Percentiles rank a stretch among this genome's conserved stretches.
Evolutionary conservation across 2,888 invertebrate species (phyloP).

Genomic region (Poecilobothrus nobilitatus): DNA sequence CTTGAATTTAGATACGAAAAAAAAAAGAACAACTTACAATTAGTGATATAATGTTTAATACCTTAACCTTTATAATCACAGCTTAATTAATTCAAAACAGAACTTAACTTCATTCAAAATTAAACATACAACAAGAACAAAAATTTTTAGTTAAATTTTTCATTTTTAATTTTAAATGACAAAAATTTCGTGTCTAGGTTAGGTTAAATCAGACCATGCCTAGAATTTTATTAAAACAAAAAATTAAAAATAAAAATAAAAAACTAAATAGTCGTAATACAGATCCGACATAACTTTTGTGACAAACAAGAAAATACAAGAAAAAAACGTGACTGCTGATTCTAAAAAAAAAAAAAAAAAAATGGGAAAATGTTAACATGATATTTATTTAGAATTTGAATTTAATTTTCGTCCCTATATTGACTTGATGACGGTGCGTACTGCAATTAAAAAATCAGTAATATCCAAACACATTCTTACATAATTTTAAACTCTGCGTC

Average conservation of each 20-base stretch:
- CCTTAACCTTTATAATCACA: too few relatives aligned
- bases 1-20: too few relatives aligned
- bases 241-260: not conserved
- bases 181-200: too few relatives aligned
- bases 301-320: not conserved
- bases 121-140: too few relatives aligned
- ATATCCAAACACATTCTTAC: too few relatives aligned
- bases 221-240: not conserved
- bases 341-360: not conserved
- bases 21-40: too few relatives aligned
- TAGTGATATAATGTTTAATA: too few relatives aligned
- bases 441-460: not conserved
- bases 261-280: not conserved
- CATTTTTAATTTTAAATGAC: too few relatives aligned
- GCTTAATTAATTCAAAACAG: too few relatives aligned
- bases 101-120: too few relatives aligned
- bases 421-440: not conserved
- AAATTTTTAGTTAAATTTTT: too few relatives aligned
- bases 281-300: not conserved
- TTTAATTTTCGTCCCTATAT: not conserved
- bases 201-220: not conserved
- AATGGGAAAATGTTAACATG: not conserved
- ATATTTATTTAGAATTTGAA: not conserved
- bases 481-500: too few relatives aligned
- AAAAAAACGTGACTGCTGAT: constrained; percentile 1